phyloP scores from a whole-genome alignment of 2,888 invertebrate genomes.

The Perizoma affinitatum region DNA sequence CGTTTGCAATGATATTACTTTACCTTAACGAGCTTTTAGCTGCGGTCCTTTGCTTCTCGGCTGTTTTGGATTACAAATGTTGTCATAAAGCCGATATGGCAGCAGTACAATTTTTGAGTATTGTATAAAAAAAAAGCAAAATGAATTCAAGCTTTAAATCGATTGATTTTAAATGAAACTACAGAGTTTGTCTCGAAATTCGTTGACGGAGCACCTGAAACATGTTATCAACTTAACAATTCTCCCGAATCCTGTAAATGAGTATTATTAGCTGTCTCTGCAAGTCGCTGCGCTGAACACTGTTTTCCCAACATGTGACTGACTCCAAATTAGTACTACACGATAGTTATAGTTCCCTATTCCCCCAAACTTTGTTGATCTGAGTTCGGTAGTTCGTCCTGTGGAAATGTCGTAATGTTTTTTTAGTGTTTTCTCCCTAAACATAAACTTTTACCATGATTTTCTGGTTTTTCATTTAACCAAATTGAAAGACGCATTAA shows the following conservation, averaged over 20 bases:
- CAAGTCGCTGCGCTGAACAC: slow-evolving; percentile 28
- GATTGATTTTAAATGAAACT: too few species aligned
- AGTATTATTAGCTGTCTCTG: slow-evolving; percentile 27
- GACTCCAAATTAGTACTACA: slow-evolving; percentile 23
- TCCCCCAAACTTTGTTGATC: slow-evolving; percentile 19
- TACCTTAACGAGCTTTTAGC: slow-evolving; percentile 29
- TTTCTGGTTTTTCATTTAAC: too few species aligned
- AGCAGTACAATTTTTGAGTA: slow-evolving; percentile 2
- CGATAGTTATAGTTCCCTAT: slow-evolving; percentile 11
- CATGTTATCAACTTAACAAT: slow-evolving; percentile 31
- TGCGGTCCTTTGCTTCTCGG: slow-evolving; percentile 11
- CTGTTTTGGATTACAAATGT: slow-evolving; percentile 7
- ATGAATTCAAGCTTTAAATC: too few species aligned
- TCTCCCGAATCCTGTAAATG: slow-evolving; percentile 31
- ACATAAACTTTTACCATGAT: too few species aligned
- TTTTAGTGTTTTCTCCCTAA: slow-evolving; percentile 1
- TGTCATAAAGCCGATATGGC: not conserved
- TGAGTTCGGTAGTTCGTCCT: slow-evolving; percentile 6
- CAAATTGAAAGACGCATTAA: too few species aligned
- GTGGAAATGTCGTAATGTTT: slow-evolving; percentile 12
- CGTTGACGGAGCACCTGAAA: slow-evolving; percentile 11
- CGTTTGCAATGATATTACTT: slow-evolving; percentile 26
- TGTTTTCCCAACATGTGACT: slow-evolving; percentile 26
- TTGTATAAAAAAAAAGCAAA: too few species aligned
- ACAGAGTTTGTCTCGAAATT: slow-evolving; percentile 6